Evolutionary conservation across 2,113 vertebrate species (phyloP).

Genomic region (Pelecanus crispus): DNA sequence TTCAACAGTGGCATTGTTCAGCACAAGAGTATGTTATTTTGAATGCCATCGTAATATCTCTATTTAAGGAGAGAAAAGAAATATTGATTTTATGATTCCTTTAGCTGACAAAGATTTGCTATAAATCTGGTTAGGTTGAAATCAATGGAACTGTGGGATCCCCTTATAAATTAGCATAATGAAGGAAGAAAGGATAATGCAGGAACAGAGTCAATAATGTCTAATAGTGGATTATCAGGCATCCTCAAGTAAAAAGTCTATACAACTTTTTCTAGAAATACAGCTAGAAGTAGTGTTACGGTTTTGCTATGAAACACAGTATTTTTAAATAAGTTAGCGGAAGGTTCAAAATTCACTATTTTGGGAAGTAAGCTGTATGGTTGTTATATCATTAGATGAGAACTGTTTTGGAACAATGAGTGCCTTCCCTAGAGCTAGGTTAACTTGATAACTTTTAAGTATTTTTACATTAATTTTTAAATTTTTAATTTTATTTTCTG

Average conservation of each 20-base stretch:
- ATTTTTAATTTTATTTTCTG: not conserved
- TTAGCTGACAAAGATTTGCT: not conserved
- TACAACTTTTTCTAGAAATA: not conserved
- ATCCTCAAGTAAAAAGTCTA: not conserved
- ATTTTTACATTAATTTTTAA: not conserved
- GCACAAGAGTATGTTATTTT: not conserved
- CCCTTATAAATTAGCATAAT: not conserved
- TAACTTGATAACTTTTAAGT: not conserved
- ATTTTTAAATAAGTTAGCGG: not conserved
- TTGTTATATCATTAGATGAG: not conserved
- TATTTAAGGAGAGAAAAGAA: not conserved
- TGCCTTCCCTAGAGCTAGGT: not conserved
- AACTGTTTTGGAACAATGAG: not conserved
- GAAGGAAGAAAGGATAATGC: not conserved
- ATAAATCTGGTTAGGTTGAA: not conserved
- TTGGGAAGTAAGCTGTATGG: not conserved
- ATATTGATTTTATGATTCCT: not conserved
- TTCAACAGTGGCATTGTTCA: not conserved
- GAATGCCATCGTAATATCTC: not conserved
- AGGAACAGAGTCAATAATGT: not conserved
- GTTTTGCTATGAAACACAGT: not conserved
- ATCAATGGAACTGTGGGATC: not conserved
- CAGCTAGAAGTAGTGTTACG: not conserved
- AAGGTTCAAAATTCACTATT: not conserved
- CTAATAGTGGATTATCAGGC: not conserved